These are phyloP conservation scores for Lysandra coridon DNA, from an alignment of 2,888 invertebrate genomes.

Conservation along the genomic window DNA sequence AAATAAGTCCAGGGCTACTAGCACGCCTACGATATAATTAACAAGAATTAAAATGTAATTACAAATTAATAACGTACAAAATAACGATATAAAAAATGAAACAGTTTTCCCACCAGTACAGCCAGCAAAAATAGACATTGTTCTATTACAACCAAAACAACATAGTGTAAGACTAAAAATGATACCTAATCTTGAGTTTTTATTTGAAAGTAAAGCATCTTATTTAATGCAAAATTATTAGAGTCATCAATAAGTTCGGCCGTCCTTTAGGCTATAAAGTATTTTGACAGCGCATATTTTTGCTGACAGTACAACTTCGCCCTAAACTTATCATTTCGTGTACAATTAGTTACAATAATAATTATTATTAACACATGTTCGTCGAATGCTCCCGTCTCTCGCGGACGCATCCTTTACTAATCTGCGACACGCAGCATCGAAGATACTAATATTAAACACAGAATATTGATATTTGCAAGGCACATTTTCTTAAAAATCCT, in stretches of 20 bases:
- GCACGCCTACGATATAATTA: slow-evolving; percentile 17
- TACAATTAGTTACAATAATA: slow-evolving; percentile 33
- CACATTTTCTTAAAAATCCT: slow-evolving; percentile 80
- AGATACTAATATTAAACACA: slow-evolving; percentile 78
- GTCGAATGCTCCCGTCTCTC: slow-evolving; percentile 22
- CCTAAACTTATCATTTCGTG: slow-evolving; percentile 30
- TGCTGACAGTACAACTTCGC: background rate
- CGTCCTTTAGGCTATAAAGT: background rate
- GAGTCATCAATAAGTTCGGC: background rate
- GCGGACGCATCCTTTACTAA: slow-evolving; percentile 40
- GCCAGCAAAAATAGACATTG: slow-evolving; percentile 1
- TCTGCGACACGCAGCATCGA: slow-evolving; percentile 61
- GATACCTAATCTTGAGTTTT: background rate
- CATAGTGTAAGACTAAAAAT: background rate
- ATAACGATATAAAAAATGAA: slow-evolving; percentile 15
- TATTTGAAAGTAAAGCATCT: background rate
- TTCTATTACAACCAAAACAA: background rate
- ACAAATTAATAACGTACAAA: slow-evolving; percentile 13
- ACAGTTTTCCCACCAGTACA: background rate
- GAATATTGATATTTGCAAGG: slow-evolving; percentile 80
- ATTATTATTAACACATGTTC: slow-evolving; percentile 32
- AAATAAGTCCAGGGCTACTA: slow-evolving; percentile 22
- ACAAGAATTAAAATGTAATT: slow-evolving; percentile 20
- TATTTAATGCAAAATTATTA: background rate
- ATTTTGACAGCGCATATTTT: slow-evolving; percentile 8